phyloP scores from a whole-genome alignment of 2,888 invertebrate genomes.

The Eupithecia insigniata region DNA sequence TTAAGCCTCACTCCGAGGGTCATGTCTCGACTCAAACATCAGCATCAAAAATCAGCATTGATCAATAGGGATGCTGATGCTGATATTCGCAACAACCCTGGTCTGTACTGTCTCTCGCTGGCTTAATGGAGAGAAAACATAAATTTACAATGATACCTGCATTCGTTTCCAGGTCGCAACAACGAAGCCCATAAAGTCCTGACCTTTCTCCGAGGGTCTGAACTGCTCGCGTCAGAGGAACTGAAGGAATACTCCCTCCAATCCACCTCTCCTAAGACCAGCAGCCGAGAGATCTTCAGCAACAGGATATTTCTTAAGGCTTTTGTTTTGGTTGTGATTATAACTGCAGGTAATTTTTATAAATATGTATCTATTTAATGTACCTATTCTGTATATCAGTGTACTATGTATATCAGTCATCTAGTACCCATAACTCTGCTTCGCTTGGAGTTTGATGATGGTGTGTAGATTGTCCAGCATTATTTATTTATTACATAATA shows the following conservation, averaged over 20 bases:
- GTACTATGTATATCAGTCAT: no score
- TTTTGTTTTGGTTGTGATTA: slow-evolving; percentile 43
- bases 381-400: no score
- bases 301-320: slow-evolving; percentile 53
- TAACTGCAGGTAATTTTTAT: slow-evolving; percentile 4
- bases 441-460: no score
- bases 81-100: no score
- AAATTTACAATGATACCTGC: neutral
- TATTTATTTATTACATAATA: neutral
- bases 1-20: no score
- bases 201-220: slow-evolving; percentile 60
- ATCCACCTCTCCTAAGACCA: slow-evolving; percentile 32
- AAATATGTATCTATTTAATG: no score
- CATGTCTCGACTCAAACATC: no score
- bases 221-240: slow-evolving; percentile 57
- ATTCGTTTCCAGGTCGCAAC: slow-evolving; percentile 54
- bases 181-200: slow-evolving; percentile 59
- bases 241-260: slow-evolving; percentile 57
- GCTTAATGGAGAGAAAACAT: neutral
- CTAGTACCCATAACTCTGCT: no score
- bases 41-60: no score
- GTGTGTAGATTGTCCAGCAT: no score
- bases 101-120: neutral
- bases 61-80: no score
- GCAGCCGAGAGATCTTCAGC: slow-evolving; percentile 40